Evolutionary conservation across 2,888 invertebrate species (phyloP).

Genomic region (Phlogophora meticulosa): DNA sequence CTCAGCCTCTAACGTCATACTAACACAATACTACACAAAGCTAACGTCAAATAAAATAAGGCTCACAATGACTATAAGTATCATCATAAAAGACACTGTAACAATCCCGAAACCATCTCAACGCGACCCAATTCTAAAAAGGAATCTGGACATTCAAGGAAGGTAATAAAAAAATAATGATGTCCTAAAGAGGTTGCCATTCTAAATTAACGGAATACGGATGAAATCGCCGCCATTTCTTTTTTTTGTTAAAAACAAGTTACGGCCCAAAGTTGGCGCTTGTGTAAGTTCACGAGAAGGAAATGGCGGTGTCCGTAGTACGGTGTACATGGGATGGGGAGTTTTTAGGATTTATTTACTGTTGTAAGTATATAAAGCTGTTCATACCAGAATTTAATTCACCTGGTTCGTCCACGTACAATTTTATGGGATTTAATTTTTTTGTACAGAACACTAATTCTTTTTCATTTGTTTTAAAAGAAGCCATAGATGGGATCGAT

Average conservation of each 20-base stretch:
- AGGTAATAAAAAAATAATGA: constrained; percentile 51
- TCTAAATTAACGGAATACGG: constrained; percentile 56
- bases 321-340: constrained; percentile 1
- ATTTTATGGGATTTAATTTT: too few species aligned
- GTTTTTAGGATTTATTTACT: background rate
- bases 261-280: constrained; percentile 50
- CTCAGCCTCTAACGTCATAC: background rate
- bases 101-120: constrained; percentile 18
- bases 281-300: constrained; percentile 56
- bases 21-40: background rate
- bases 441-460: too few species aligned
- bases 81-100: constrained; percentile 25
- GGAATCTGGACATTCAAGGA: constrained; percentile 36
- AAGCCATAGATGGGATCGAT: too few species aligned
- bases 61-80: constrained; percentile 7
- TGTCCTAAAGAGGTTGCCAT: constrained; percentile 32
- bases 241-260: constrained; percentile 43
- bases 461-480: too few species aligned
- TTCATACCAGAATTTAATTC: background rate
- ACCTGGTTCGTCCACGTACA: too few species aligned
- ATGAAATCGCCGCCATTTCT: constrained; percentile 23
- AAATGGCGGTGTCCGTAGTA: constrained; percentile 43
- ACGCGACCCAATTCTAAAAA: constrained; percentile 29
- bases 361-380: background rate
- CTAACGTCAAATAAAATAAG: constrained; percentile 21